Evolutionary conservation across 2,113 vertebrate genomes (phyloP).

Genomic region (Halichoerus grypus): DNA sequence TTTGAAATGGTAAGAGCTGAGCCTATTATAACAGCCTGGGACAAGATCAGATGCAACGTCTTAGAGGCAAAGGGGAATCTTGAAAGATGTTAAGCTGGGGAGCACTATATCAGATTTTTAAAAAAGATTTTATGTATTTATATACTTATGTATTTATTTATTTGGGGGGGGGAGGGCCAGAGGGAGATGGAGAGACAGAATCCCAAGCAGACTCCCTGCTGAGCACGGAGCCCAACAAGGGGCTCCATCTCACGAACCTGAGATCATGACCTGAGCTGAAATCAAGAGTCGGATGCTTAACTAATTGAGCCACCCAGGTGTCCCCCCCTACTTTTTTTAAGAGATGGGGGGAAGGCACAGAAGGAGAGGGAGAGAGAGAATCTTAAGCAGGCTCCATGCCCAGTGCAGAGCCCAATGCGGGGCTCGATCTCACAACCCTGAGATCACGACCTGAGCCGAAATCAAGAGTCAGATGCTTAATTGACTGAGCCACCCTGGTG

Average conservation of each 20-base stretch:
- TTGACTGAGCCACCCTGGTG: neutral
- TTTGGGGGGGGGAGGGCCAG: neutral
- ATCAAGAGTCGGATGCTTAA: too few species aligned
- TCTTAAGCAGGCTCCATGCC: neutral
- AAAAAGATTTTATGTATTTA: neutral
- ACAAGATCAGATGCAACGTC: neutral
- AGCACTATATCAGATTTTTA: neutral
- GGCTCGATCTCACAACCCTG: neutral
- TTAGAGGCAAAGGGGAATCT: neutral
- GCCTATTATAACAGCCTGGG: neutral
- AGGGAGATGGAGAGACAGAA: neutral
- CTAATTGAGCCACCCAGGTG: too few species aligned
- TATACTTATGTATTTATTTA: neutral
- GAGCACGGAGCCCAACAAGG: too few species aligned
- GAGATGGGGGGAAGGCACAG: neutral
- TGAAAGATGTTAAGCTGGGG: neutral
- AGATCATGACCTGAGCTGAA: too few species aligned
- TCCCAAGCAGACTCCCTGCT: neutral
- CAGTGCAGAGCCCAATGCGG: neutral
- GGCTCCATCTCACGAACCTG: too few species aligned
- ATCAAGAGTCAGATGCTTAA: neutral
- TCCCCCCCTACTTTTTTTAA: too few species aligned
- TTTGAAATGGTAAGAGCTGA: neutral
- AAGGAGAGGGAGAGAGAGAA: neutral
- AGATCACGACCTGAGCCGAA: neutral